Evolutionary conservation across 2,797 vertebrate genomes (phyloP).

Genomic region (Nannoperca australis): DNA sequence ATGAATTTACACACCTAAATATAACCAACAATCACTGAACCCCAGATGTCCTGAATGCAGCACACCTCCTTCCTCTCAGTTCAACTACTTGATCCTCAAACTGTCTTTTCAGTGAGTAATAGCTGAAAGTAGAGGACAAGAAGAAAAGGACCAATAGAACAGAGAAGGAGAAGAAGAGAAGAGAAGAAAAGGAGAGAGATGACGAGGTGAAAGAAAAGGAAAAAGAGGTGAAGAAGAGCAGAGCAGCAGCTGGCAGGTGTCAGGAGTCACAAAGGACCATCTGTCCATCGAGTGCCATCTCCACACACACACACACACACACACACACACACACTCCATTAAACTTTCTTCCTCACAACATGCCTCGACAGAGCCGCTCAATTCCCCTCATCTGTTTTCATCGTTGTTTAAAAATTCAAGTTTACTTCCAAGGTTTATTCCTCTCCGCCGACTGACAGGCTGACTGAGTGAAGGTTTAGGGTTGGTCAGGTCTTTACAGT

Average conservation of each 20-base stretch:
- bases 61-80: slow-evolving; percentile 8
- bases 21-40: background rate
- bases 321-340: slow-evolving; percentile 81
- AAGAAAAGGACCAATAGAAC: slow-evolving; percentile 28
- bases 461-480: background rate
- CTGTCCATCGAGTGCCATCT: slow-evolving; percentile 92
- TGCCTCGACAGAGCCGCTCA: slow-evolving; percentile 64
- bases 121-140: slow-evolving; percentile 28
- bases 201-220: slow-evolving; percentile 63
- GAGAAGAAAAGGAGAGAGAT: slow-evolving; percentile 35
- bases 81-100: slow-evolving; percentile 39
- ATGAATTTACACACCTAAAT: slow-evolving; percentile 26
- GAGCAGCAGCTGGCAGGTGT: slow-evolving; percentile 99
- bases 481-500: slow-evolving; percentile 18
- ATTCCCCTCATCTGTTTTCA: slow-evolving; percentile 4
- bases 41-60: slow-evolving; percentile 15
- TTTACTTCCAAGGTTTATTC: slow-evolving; percentile 17
- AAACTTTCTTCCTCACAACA: slow-evolving; percentile 87
- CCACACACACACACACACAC: slow-evolving; percentile 60
- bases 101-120: slow-evolving; percentile 30
- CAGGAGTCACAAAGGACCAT: slow-evolving; percentile 98
- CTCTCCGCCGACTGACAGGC: background rate
- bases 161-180: slow-evolving; percentile 8
- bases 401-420: background rate
- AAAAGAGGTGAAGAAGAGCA: slow-evolving; percentile 82